These are phyloP conservation scores for Bursaphelenchus okinawaensis DNA, from an alignment of 2,888 invertebrate genomes.

Conservation along the genomic window DNA sequence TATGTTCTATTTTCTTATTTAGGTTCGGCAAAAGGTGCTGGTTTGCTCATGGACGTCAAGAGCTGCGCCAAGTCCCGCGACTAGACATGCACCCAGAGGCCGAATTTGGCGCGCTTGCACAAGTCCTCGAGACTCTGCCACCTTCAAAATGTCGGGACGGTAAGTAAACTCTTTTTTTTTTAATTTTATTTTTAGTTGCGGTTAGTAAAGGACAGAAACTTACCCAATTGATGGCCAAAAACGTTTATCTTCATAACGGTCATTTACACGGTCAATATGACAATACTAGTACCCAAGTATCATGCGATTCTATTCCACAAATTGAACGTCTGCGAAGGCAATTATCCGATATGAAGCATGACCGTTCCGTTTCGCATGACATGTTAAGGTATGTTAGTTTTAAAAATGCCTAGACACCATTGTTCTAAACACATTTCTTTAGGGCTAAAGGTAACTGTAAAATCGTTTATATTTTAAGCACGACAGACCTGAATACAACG, in stretches of 20 bases:
- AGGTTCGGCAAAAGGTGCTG: conserved; percentile 33
- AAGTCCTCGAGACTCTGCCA: conserved; percentile 2
- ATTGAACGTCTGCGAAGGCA: neutral
- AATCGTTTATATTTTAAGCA: too few species aligned
- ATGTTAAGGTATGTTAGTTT: neutral
- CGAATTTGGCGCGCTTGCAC: neutral
- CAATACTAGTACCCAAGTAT: neutral
- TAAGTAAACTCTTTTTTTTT: neutral
- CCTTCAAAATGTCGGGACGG: conserved; percentile 10
- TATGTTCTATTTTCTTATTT: neutral
- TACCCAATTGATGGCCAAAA: neutral
- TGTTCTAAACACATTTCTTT: too few species aligned
- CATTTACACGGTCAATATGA: neutral
- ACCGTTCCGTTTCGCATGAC: neutral
- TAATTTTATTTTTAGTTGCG: neutral
- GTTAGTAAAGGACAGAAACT: neutral
- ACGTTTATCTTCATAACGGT: neutral
- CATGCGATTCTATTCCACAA: neutral
- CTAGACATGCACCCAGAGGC: conserved; percentile 7
- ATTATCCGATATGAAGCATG: neutral
- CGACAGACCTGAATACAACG: neutral
- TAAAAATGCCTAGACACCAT: too few species aligned
- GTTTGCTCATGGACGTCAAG: conserved; percentile 33
- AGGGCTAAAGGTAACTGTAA: too few species aligned
- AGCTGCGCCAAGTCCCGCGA: conserved; percentile 30